A percentile compares a stretch with the other conserved stretches of the same genome.
Conservation (phyloP, 2,888 invertebrate species). For the Phyto melanocephala region DNA sequence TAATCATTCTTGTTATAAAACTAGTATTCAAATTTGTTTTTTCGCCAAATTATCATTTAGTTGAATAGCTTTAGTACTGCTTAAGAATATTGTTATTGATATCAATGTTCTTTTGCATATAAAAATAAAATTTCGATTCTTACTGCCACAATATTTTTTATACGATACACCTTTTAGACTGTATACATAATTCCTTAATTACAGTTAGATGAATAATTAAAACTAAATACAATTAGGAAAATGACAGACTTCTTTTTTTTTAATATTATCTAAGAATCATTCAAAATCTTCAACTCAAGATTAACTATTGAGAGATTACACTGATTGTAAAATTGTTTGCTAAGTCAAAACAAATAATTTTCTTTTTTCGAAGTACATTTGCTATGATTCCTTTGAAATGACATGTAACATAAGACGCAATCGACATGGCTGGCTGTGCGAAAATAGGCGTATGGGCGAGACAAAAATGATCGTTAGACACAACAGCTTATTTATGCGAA, state of each 20-base stretch:
- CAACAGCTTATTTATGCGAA: slow-evolving; percentile 57
- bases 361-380: background rate
- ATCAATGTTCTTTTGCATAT: too few species aligned
- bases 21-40: too few species aligned
- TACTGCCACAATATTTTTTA: too few species aligned
- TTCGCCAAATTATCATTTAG: too few species aligned
- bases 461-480: slow-evolving; percentile 41
- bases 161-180: background rate
- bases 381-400: slow-evolving; percentile 22
- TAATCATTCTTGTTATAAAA: too few species aligned
- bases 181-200: background rate
- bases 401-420: slow-evolving; percentile 44
- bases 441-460: slow-evolving; percentile 67
- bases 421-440: slow-evolving; percentile 46
- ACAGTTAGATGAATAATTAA: background rate
- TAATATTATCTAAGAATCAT: background rate
- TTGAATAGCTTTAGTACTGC: too few species aligned
- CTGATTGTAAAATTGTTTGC: slow-evolving; percentile 28
- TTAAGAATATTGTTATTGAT: too few species aligned
- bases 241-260: background rate
- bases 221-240: background rate
- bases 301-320: background rate
- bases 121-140: too few species aligned
- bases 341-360: slow-evolving; percentile 54
- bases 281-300: background rate